phyloP scores from a whole-genome alignment of 2,113 vertebrate species.

The Athene noctua region DNA sequence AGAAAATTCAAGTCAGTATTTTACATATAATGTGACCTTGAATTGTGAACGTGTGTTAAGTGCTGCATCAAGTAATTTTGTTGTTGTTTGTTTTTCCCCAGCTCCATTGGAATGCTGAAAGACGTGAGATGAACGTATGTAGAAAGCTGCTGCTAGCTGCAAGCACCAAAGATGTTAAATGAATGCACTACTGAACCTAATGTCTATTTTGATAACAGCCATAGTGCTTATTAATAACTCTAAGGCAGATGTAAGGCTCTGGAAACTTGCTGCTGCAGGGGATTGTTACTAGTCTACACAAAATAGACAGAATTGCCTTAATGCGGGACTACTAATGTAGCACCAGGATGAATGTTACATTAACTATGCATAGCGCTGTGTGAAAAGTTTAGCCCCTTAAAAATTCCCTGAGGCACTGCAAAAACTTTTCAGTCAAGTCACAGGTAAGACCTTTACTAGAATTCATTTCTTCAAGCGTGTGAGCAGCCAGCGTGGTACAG shows the following conservation, averaged over 20 bases:
- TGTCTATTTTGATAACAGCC: slow-evolving; percentile 69
- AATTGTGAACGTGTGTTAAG: background rate
- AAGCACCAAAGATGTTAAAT: slow-evolving; percentile 73
- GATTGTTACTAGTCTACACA: background rate
- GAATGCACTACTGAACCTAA: slow-evolving; percentile 63
- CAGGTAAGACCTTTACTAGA: slow-evolving; percentile 26
- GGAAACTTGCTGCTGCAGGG: slow-evolving; percentile 45
- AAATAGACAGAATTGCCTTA: slow-evolving; percentile 66
- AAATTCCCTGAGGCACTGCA: background rate
- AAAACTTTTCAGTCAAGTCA: background rate
- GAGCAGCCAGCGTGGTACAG: background rate
- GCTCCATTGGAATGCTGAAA: background rate
- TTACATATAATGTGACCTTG: background rate
- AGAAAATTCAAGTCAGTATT: background rate
- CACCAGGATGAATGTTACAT: slow-evolving; percentile 40
- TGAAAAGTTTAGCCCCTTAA: background rate
- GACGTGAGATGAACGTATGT: background rate
- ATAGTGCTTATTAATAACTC: slow-evolving; percentile 50
- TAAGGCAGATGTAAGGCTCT: slow-evolving; percentile 22
- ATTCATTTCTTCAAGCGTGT: background rate
- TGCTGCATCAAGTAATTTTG: background rate
- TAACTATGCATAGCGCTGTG: slow-evolving; percentile 46
- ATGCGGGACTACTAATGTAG: slow-evolving; percentile 46
- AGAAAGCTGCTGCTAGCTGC: slow-evolving; percentile 67
- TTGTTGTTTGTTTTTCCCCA: background rate